Evolutionary conservation across 2,888 invertebrate species (phyloP), one percentile per base, ranked within the genome.

Genomic region (Diloba caeruleocephala): DNA sequence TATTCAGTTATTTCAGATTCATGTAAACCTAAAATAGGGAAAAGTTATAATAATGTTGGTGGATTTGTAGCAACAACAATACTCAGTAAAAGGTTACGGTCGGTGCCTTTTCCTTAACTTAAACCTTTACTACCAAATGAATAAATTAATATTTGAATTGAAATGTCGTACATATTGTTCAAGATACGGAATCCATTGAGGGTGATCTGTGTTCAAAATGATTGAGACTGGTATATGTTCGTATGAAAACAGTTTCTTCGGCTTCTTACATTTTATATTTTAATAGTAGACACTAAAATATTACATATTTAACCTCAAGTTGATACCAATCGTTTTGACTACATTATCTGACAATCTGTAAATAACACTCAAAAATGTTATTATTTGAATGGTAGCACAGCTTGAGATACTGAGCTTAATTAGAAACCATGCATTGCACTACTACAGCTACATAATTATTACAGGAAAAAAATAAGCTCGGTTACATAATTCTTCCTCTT

Each of bases 341-440:
- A 4, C 0, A 5, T 17, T 9, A 9, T 15, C 0, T 29, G 8
- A 4, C 1, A 8, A 29, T 4, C 10, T 4, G 8, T n/a, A 9
- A 3, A 13, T 0, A 41, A 32, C 19, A 32, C 7, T 26, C 0
- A 8, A 10, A 3, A 19, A 12, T 12, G 0, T 1, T 17, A 0
- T 5, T 19, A n/a, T 26, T 23, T 26, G 1, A 9, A 19, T 5
- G 31, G 8, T 50, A 57, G 59, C 23, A 25, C 63, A 63, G 31
- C 63, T 72, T 56, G 71, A 63, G 72, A 46, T 53, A 41, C 31
- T 14, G 8, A 19, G 28, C 8, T 37, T 37, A 23, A 43, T 48
- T 48, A 63, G 32, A 26, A 58, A 49, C 55, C 69, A 74, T 74
- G 74, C 74, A 74, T 31, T 54, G 61, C 67, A 53, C 72, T 72